Percentiles rank a stretch among this genome's conserved stretches.
Evolutionary conservation across 2,113 vertebrate species (phyloP).

Genomic region (Centrocercus urophasianus): DNA sequence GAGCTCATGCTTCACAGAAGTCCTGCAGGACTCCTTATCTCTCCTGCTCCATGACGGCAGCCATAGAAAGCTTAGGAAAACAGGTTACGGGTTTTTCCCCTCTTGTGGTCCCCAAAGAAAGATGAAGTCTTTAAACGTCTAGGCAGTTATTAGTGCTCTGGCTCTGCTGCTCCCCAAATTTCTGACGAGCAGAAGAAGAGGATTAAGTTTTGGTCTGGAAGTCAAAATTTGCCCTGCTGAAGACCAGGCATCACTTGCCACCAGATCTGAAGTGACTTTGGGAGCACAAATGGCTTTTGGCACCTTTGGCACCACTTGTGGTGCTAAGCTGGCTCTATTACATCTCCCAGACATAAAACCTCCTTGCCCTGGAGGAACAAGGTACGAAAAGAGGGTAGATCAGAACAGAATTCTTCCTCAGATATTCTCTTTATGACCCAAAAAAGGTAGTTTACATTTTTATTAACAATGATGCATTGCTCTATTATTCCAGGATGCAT

Average conservation of each 20-base stretch:
- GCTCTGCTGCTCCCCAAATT: neutral
- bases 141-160: neutral
- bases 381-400: neutral
- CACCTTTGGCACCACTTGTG: fast-evolving
- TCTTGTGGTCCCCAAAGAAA: neutral
- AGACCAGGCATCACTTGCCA: fast-evolving
- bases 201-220: neutral
- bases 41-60: neutral
- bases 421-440: neutral
- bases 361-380: neutral
- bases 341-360: neutral
- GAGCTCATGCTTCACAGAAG: neutral
- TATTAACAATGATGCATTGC: neutral
- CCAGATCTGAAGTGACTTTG: neutral
- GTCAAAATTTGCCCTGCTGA: neutral
- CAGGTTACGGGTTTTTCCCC: fast-evolving
- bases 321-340: neutral
- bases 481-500: neutral
- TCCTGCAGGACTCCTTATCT: neutral
- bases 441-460: neutral
- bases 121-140: neutral
- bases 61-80: neutral
- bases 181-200: neutral
- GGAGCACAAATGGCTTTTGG: neutral
- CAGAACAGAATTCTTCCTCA: neutral